phyloP scores from a whole-genome alignment of 2,113 vertebrate species.

The Ursus arctos region DNA sequence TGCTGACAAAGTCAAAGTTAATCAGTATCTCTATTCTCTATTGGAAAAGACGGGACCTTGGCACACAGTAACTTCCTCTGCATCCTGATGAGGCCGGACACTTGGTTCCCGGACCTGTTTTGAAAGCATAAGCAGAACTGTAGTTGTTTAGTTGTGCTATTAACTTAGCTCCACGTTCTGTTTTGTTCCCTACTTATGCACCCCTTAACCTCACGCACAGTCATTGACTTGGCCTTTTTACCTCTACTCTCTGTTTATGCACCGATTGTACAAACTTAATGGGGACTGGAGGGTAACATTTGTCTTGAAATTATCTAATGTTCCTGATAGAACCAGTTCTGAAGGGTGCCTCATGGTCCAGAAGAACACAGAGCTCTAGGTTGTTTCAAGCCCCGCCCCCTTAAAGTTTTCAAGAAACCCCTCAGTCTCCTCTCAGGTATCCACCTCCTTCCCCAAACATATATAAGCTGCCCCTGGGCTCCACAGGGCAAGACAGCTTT shows the following conservation, averaged over 20 bases:
- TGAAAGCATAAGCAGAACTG: neutral
- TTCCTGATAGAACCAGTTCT: neutral
- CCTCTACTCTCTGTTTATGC: neutral
- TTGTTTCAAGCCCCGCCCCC: neutral
- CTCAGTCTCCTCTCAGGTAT: neutral
- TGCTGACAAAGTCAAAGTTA: neutral
- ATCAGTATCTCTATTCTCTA: constrained; percentile 33
- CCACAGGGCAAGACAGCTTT: neutral
- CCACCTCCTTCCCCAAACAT: neutral
- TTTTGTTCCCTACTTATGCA: neutral
- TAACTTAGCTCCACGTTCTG: neutral
- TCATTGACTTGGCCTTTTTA: neutral
- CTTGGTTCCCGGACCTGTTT: neutral
- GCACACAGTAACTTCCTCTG: neutral
- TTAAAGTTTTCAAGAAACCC: neutral
- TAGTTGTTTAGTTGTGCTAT: neutral
- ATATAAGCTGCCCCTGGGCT: neutral
- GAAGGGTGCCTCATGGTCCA: neutral
- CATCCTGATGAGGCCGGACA: neutral
- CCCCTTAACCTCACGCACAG: neutral
- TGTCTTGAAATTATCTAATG: neutral
- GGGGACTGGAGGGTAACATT: neutral
- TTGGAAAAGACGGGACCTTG: neutral
- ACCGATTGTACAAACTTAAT: neutral
- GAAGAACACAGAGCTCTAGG: neutral